Conservation (phyloP, 2,797 vertebrate genomes). For the Podarcis siculus region DNA sequence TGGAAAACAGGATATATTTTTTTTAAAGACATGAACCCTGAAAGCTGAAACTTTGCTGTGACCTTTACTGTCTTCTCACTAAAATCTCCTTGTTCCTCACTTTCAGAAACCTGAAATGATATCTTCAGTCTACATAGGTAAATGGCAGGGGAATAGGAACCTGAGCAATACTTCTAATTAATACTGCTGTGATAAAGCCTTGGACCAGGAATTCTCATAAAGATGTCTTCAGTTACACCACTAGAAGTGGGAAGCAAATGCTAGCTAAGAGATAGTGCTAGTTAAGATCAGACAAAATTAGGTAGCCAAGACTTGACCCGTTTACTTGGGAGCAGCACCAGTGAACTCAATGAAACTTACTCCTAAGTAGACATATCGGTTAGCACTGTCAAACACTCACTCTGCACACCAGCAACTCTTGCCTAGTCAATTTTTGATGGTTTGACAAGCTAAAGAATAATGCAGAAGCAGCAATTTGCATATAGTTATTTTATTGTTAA, state of each 20-base stretch:
- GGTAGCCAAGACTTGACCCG: background rate
- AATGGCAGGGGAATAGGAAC: background rate
- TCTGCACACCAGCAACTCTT: constrained; percentile 44
- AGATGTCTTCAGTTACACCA: background rate
- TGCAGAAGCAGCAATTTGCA: constrained; percentile 40
- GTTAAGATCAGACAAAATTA: background rate
- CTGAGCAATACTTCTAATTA: background rate
- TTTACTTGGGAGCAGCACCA: background rate
- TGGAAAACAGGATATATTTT: background rate
- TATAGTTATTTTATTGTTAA: constrained; percentile 8
- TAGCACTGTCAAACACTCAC: background rate
- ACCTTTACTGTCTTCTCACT: background rate
- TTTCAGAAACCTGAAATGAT: background rate
- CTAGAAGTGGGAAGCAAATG: background rate
- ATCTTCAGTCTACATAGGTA: background rate
- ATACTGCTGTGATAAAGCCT: background rate
- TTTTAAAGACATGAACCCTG: background rate
- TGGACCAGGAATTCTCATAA: background rate
- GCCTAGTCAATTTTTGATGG: constrained; percentile 35
- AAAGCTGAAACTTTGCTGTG: background rate
- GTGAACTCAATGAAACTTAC: background rate
- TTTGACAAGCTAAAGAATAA: constrained; percentile 52
- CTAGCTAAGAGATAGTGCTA: background rate
- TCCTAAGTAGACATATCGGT: background rate
- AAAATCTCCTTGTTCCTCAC: background rate